Conservation (phyloP, 2,888 invertebrate genomes). For the Ashinkailepas kermadecensis region DNA sequence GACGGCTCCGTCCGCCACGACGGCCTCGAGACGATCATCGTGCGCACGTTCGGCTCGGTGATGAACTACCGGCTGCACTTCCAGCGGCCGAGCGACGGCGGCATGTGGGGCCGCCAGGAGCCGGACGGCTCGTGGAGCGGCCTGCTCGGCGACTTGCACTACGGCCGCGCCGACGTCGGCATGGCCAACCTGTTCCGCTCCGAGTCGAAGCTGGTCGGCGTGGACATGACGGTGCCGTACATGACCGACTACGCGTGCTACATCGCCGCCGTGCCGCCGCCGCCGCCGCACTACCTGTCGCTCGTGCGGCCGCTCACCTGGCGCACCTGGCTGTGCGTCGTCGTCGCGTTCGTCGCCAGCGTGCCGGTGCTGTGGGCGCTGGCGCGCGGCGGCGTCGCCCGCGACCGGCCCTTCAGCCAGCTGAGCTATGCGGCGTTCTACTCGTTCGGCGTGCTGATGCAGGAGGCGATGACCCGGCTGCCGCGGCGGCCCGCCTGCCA, state of each 20-base stretch:
- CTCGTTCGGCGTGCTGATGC: conserved; percentile 28
- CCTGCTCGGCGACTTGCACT: conserved; percentile 30
- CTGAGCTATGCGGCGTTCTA: conserved; percentile 27
- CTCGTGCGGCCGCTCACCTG: conserved; percentile 25
- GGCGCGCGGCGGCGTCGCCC: conserved; percentile 20
- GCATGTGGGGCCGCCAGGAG: conserved; percentile 29
- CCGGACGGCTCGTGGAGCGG: conserved; percentile 30
- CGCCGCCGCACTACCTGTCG: conserved; percentile 28
- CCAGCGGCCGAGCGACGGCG: conserved; percentile 28
- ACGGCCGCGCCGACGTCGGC: conserved; percentile 31
- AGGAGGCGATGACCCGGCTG: conserved; percentile 23
- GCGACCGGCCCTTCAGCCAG: background rate
- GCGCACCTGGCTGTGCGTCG: conserved; percentile 6
- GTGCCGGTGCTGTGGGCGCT: background rate
- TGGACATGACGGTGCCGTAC: conserved; percentile 33
- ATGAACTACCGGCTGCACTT: conserved; percentile 29
- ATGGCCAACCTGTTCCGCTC: conserved; percentile 34
- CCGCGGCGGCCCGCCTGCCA: conserved; percentile 23
- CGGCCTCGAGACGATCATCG: conserved; percentile 28
- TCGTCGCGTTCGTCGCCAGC: background rate
- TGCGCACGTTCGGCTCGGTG: conserved; percentile 25
- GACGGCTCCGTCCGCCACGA: background rate
- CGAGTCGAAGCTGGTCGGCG: conserved; percentile 26
- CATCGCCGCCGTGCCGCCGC: conserved; percentile 31
- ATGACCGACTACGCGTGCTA: conserved; percentile 34